A percentile compares a stretch with the other conserved stretches of the same genome.
These are phyloP conservation scores for Metacarcinus magister DNA, from an alignment of 2,888 invertebrate genomes.

Conservation along the genomic window DNA sequence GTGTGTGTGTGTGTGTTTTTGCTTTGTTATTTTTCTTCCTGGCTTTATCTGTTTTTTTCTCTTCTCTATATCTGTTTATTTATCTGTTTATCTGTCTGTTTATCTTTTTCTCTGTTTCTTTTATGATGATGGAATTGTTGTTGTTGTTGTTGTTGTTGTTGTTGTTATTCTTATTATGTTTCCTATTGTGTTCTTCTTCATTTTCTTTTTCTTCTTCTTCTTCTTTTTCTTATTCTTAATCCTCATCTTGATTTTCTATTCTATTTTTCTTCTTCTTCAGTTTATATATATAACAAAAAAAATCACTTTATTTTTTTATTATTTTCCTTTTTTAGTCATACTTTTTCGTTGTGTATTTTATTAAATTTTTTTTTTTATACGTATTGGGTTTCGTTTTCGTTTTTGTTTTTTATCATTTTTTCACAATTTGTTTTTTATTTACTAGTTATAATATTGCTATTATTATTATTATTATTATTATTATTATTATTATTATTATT, in stretches of 20 bases:
- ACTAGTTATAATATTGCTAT: neutral
- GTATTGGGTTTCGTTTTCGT: neutral
- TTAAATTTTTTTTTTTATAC: neutral
- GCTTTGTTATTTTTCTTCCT: neutral
- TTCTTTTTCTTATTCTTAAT: neutral
- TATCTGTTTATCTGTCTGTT: neutral
- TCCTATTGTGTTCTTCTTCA: neutral
- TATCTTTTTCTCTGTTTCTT: neutral
- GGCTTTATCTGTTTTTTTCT: neutral
- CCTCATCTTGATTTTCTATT: neutral
- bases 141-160: neutral
- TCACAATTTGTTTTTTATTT: neutral
- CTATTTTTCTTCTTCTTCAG: too few species aligned
- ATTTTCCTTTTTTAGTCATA: too few species aligned
- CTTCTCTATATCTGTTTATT: neutral
- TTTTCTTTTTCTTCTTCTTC: neutral
- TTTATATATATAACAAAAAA: too few species aligned
- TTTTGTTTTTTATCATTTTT: neutral
- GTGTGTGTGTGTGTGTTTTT: neutral
- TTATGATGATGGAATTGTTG: neutral
- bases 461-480: neutral
- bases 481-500: constrained; percentile 13
- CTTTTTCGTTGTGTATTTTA: neutral
- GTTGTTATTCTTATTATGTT: neutral
- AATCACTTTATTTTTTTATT: too few species aligned